phyloP scores from a whole-genome alignment of 2,888 invertebrate genomes.

The Macrosoma leucophasiata region DNA sequence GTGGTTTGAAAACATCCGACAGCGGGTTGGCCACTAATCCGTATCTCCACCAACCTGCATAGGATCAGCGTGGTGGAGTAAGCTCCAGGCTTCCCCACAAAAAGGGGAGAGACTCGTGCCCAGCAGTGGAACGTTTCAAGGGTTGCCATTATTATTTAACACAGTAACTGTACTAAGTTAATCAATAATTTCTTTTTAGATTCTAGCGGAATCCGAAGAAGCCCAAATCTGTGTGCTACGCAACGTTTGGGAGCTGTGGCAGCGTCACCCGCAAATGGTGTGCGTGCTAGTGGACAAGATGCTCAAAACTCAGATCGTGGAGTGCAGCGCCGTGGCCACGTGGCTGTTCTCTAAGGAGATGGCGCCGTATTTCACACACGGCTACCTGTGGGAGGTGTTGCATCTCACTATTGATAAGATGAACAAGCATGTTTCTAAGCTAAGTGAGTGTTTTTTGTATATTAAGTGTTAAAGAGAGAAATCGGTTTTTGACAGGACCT shows the following conservation, averaged over 20 bases:
- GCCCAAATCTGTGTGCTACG: constrained; percentile 95
- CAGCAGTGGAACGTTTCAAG: too few species aligned
- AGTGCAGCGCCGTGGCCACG: constrained; percentile 97
- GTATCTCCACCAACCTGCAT: too few species aligned
- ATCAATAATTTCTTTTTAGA: constrained; percentile 58
- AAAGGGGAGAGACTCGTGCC: too few species aligned
- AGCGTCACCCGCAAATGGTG: constrained; percentile 97
- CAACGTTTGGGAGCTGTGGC: constrained; percentile 97
- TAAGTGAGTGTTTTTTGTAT: constrained; percentile 71
- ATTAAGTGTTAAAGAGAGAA: too few species aligned
- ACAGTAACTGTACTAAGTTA: neutral
- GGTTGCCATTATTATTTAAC: too few species aligned
- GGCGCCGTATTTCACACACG: constrained; percentile 92
- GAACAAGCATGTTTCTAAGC: constrained; percentile 94
- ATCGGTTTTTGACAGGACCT: too few species aligned
- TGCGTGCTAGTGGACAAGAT: constrained; percentile 97
- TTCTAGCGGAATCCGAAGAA: constrained; percentile 94
- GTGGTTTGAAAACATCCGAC: too few species aligned
- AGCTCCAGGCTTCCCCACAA: too few species aligned
- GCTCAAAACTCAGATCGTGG: constrained; percentile 97
- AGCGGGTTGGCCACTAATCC: too few species aligned
- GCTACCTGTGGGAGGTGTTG: constrained; percentile 97
- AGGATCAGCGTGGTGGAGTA: too few species aligned
- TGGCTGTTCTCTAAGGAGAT: constrained; percentile 98
- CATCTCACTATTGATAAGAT: constrained; percentile 97